Conservation (phyloP, 1,140 invertebrate genomes). For the Hylyphantes graminicola region DNA sequence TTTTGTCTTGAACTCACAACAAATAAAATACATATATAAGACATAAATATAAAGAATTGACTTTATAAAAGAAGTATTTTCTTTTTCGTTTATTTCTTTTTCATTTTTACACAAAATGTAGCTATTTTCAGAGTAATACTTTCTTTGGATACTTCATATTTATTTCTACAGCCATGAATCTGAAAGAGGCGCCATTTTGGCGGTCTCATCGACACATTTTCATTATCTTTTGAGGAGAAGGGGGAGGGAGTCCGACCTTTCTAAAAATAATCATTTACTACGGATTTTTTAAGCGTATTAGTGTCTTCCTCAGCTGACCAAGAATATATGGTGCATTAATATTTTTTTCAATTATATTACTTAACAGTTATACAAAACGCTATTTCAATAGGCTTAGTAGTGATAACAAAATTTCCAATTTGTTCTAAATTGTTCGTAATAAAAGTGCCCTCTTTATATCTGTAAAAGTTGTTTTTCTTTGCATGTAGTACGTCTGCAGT, state of each 20-base stretch:
- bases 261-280: constrained; percentile 32
- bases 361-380: too few species aligned
- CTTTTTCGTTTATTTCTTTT: not conserved
- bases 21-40: not conserved
- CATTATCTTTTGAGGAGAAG: constrained; percentile 17
- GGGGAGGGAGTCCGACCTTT: constrained; percentile 11
- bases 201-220: constrained; percentile 39
- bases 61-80: not conserved
- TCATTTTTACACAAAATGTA: not conserved
- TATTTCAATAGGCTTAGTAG: too few species aligned
- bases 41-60: not conserved
- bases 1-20: not conserved
- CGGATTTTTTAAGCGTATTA: too few species aligned
- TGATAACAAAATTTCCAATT: too few species aligned
- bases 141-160: not conserved
- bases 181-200: constrained; percentile 24
- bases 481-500: too few species aligned
- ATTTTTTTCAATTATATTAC: too few species aligned
- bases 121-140: not conserved
- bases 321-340: too few species aligned
- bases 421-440: too few species aligned
- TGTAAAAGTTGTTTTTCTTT: too few species aligned
- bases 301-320: too few species aligned
- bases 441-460: too few species aligned
- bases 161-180: not conserved